Evolutionary conservation across 2,113 vertebrate species (phyloP), one percentile per base, ranked within the genome.

Genomic region (Brachionichthys hirsutus): DNA sequence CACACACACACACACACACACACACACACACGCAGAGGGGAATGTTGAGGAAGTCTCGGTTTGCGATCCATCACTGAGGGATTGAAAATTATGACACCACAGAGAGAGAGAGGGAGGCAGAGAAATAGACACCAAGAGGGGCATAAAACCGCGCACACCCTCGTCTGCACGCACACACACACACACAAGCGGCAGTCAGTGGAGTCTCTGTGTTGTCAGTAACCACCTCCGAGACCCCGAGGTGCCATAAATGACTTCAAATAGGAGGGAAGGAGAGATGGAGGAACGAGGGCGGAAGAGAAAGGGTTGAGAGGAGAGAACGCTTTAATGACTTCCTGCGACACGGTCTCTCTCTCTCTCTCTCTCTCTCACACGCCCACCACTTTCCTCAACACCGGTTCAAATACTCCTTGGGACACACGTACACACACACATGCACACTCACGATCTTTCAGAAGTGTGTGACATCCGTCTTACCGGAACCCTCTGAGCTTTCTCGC

Each of bases 171-270:
- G 24, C 24, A 40, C 53, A 56, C 54, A 12, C n/a, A 12, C 40
- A 12, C 57, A 34, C 20, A 19, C 41, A 40, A 20, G 18, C 14
- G 12, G 47, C 43, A 77, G 67, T 82, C 58, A 83, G 66, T 67
- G 14, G 56, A 76, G 68, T 67, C 70, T 81, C 82, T 75, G 59
- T 80, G 74, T 77, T 68, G 72, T 77, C 71, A 74, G 73, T 62
- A 67, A 74, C 78, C 80, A 80, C 78, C 70, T 71, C 20, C 2
- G 9, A 83, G 80, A 80, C 74, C 67, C 74, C n/a, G 74, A 85
- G 62, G 78, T 85, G 80, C 85, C 76, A 78, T 71, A 61, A 83
- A 83, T 45, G 71, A 80, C 77, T 83, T 81, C 73, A 81, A 79
- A 80, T 51, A 72, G 50, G 71, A 72, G 8, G 2, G 18, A 43